Evolutionary conservation across 2,113 vertebrate species (phyloP).

Genomic region (Pardalotus punctatus): DNA sequence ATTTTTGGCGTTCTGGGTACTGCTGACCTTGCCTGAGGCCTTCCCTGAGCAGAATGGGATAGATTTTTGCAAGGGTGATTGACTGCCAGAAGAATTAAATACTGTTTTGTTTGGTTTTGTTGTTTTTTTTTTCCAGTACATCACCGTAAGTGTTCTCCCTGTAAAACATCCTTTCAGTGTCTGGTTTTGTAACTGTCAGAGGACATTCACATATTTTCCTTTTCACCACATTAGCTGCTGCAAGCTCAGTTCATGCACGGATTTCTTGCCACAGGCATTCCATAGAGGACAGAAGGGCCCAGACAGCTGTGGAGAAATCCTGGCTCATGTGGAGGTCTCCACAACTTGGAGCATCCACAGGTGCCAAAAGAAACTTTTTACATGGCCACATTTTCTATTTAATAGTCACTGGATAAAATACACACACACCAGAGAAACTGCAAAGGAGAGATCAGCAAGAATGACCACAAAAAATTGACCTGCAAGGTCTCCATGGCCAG

Average conservation of each 20-base stretch:
- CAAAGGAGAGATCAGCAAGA: neutral
- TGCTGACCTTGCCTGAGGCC: neutral
- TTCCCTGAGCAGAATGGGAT: neutral
- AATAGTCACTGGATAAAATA: neutral
- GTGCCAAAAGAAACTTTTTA: neutral
- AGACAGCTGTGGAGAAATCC: constrained; percentile 24
- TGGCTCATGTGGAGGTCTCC: neutral
- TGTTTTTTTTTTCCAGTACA: neutral
- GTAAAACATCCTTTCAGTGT: neutral
- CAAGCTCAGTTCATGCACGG: neutral
- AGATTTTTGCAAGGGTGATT: neutral
- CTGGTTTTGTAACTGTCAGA: constrained; percentile 19
- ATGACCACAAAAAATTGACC: neutral
- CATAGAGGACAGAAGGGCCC: neutral
- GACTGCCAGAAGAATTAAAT: neutral
- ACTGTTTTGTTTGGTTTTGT: neutral
- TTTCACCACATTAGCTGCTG: neutral
- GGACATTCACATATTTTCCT: neutral
- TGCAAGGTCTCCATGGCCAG: neutral
- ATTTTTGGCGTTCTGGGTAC: neutral
- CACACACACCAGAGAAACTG: neutral
- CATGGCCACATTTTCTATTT: neutral
- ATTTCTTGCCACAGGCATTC: constrained; percentile 8
- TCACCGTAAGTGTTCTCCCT: neutral
- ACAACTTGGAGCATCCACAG: neutral